A percentile compares a stretch with the other conserved stretches of the same genome.
Evolutionary conservation across 1,140 invertebrate genomes (phyloP).

Genomic region (Bombus confusus): DNA sequence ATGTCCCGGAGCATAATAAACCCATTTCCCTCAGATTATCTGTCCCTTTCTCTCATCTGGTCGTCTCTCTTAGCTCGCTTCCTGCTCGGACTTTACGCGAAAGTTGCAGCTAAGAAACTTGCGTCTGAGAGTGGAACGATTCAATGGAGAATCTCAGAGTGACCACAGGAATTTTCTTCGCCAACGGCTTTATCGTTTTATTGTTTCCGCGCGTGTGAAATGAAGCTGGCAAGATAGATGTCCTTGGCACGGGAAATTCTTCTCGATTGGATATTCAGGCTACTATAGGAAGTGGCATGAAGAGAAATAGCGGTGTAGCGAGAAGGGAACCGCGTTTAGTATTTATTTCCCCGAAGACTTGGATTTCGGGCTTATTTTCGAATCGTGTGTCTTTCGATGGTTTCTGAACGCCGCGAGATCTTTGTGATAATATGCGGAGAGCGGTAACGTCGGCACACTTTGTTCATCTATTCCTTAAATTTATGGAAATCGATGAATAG

Average conservation of each 20-base stretch:
- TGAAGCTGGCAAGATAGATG: neutral
- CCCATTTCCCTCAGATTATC: constrained; percentile 39
- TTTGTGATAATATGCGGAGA: neutral
- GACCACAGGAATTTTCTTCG: neutral
- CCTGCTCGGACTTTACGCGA: constrained; percentile 40
- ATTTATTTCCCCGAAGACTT: constrained; percentile 63
- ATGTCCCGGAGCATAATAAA: constrained; percentile 62
- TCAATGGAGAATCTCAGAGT: neutral
- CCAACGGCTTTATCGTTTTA: neutral
- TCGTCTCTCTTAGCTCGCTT: constrained; percentile 16
- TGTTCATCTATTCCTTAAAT: too few species aligned
- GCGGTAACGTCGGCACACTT: too few species aligned
- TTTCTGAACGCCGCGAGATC: constrained; percentile 13
- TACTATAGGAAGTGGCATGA: neutral
- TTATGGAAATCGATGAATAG: too few species aligned
- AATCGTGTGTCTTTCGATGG: constrained; percentile 2
- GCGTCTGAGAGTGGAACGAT: neutral
- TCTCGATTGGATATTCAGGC: constrained; percentile 21
- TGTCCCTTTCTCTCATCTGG: neutral
- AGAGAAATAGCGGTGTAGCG: constrained; percentile 31
- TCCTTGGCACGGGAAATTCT: neutral
- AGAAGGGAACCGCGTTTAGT: constrained; percentile 53
- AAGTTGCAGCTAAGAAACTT: constrained; percentile 10
- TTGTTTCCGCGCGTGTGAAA: neutral
- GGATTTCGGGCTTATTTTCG: constrained; percentile 29